Base-by-base conservation (phyloP, 1,140 invertebrate species). In the Hyles euphorbiae region DNA sequence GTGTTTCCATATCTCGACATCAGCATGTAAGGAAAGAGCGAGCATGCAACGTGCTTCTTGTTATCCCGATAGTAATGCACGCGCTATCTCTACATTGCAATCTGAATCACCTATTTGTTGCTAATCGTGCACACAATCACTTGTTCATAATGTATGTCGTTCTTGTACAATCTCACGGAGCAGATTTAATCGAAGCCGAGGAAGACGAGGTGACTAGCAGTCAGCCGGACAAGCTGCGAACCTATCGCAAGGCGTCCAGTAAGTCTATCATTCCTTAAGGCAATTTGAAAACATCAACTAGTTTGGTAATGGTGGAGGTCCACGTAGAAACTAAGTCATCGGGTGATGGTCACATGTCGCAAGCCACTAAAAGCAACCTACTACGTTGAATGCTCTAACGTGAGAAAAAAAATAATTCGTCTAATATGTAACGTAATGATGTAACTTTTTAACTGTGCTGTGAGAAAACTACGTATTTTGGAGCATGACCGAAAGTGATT, bases 161-260 rank as follows among this genome's bases (percentile, higher is more conserved):
- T 73, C 76, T 80, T 83, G 61, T 78, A 60, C 68, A 68, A 65
- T 60, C 55, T 53, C 58, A 53, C 61, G 76, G 68, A 72, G 65
- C 85, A 90, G 89, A 90, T 80, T 86, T 91, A 68, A 81, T 90
- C 62, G 90, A 91, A 76, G 87, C 78, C 45, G 89, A 90, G 63
- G 90, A 91, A 74, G 89, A 90, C 78, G 85, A 84, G 64, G 88
- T 90, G 50, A 78, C 78, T 62, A 83, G 78, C 79, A 87, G 79
- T 75, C 68, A 80, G 57, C 84, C 87, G 63, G 81, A 83, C 63
- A 87, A 79, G 78, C 76, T 78, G 34, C 74, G 81, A 54, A 75
- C 84, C 55, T 77, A 86, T 72, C 83, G 90, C 68, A 90, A 89
- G 65, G 87, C 88, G 66, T 91, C 90, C 70, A 90, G 89, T 90